Conservation (phyloP, 1,140 invertebrate species). For the Zaprionus africanus region DNA sequence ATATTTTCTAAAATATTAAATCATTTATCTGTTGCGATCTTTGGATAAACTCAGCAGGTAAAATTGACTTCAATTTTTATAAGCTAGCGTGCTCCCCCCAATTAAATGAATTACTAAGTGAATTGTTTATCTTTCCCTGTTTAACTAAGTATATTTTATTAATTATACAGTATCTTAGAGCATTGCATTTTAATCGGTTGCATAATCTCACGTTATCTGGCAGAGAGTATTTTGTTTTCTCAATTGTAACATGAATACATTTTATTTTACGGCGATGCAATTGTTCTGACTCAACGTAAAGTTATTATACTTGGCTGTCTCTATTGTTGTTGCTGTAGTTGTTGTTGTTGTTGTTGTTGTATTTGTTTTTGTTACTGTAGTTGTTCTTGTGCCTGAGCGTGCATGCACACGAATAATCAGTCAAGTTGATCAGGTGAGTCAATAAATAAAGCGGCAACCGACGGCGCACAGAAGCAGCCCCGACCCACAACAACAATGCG, state of each 20-base stretch:
- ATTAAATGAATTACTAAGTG: background rate
- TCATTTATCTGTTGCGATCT: no score
- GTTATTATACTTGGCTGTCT: slow-evolving; percentile 24
- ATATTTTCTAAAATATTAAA: no score
- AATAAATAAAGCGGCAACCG: slow-evolving; percentile 72
- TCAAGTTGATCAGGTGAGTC: slow-evolving; percentile 78
- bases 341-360: background rate
- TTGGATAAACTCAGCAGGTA: no score
- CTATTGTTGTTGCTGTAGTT: slow-evolving; percentile 27
- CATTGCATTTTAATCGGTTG: background rate
- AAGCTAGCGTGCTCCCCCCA: no score
- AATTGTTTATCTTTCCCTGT: background rate
- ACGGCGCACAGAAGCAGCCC: slow-evolving; percentile 44
- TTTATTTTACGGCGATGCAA: slow-evolving; percentile 17
- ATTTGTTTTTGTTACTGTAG: no score
- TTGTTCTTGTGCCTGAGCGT: slow-evolving; percentile 34
- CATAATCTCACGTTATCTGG: background rate
- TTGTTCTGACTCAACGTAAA: slow-evolving; percentile 31
- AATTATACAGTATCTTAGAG: background rate
- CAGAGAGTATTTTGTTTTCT: background rate
- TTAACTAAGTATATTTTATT: background rate
- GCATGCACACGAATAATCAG: slow-evolving; percentile 78
- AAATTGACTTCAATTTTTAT: no score
- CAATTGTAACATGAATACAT: slow-evolving; percentile 6
- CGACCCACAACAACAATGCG: slow-evolving; percentile 22